Evolutionary conservation across 1,140 invertebrate species (phyloP).

Genomic region (Drosophila nasuta): DNA sequence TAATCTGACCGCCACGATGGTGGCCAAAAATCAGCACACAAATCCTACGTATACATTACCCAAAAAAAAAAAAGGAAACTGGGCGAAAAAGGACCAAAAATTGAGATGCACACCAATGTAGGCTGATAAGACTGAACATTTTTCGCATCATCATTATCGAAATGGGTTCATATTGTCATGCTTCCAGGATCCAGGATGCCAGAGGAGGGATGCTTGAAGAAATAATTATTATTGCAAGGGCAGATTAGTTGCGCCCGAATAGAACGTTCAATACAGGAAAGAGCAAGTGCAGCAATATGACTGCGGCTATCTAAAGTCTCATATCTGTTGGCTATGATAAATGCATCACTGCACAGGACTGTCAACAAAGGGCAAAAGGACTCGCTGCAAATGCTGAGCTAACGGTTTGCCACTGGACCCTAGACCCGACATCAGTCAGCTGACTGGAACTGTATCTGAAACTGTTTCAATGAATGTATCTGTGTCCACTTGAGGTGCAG

Average conservation of each 20-base stretch:
- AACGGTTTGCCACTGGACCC: constrained; percentile 1
- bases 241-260: constrained; percentile 75
- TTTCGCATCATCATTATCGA: constrained; percentile 73
- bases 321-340: constrained; percentile 64
- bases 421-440: constrained; percentile 55
- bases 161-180: constrained; percentile 6
- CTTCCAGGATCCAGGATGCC: too few species aligned
- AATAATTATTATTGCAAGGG: constrained; percentile 72
- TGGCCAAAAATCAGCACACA: constrained; percentile 78
- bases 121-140: constrained; percentile 60
- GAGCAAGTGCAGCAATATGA: constrained; percentile 16
- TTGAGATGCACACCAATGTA: constrained; percentile 36
- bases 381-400: constrained; percentile 27
- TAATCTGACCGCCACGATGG: constrained; percentile 65
- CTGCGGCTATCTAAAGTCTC: constrained; percentile 50
- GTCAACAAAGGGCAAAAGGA: constrained; percentile 67
- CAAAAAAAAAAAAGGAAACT: constrained; percentile 19
- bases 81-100: constrained; percentile 32
- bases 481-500: constrained; percentile 65
- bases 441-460: constrained; percentile 45
- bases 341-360: constrained; percentile 70
- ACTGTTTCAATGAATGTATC: not conserved
- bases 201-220: constrained; percentile 28
- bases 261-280: constrained; percentile 2
- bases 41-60: constrained; percentile 61